Evolutionary conservation across 2,888 invertebrate species (phyloP).

Genomic region (Xestia rhomboidea): DNA sequence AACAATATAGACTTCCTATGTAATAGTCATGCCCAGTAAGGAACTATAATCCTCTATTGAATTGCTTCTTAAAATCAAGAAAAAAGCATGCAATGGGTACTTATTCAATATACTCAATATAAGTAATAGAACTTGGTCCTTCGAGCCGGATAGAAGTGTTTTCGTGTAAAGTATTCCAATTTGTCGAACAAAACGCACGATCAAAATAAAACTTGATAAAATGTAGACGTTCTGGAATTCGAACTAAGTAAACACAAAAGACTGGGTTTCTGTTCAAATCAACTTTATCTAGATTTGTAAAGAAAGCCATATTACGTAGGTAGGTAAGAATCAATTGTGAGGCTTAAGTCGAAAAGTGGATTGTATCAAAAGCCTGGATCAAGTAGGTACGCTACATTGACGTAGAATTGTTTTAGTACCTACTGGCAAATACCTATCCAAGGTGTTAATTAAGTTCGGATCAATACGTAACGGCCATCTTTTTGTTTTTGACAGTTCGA

Average conservation of each 20-base stretch:
- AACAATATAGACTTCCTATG: not conserved
- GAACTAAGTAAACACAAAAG: constrained; percentile 25
- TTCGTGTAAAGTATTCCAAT: constrained; percentile 32
- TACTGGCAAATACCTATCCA: constrained; percentile 1
- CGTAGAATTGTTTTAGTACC: constrained; percentile 25
- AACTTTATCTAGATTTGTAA: constrained; percentile 32
- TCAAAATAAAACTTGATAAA: not conserved
- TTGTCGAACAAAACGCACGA: constrained; percentile 38
- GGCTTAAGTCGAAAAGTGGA: constrained; percentile 34
- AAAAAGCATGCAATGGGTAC: not conserved
- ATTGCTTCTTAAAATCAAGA: not conserved
- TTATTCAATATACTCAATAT: not conserved
- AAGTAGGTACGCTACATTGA: not conserved
- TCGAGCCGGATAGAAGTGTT: not conserved
- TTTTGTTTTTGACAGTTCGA: not conserved
- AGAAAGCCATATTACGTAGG: constrained; percentile 24
- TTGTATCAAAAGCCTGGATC: constrained; percentile 37
- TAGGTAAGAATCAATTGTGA: constrained; percentile 29
- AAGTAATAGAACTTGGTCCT: not conserved
- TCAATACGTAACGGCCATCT: not conserved
- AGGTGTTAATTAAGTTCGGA: constrained; percentile 30
- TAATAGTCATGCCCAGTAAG: not conserved
- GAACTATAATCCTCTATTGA: not conserved
- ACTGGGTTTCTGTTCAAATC: constrained; percentile 18
- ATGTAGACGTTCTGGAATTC: not conserved